Base-by-base conservation (phyloP, 2,113 vertebrate genomes). In the Myrmophylax atrothorax region DNA sequence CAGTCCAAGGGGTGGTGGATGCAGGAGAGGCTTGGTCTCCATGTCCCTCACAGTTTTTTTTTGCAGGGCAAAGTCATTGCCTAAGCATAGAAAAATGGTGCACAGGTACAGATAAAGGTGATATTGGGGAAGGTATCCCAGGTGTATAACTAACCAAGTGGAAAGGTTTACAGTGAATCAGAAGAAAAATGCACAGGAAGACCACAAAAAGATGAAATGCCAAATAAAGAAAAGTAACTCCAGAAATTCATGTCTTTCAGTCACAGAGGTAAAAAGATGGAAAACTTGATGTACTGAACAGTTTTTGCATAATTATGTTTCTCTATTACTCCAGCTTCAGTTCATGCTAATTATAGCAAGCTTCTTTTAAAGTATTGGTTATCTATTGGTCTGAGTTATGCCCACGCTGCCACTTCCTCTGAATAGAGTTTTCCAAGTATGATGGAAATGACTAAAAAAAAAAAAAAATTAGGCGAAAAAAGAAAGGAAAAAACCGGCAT, bases 1-100 rank as follows among this genome's bases (percentile, higher is more conserved):
- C 2, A 0, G 4, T 52, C 24, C 31, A 44, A 9, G 3, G 2
- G 3, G 1, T n/a, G 13, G 10, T 63, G 10, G 35, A 46, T 42
- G 28, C 42, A 47, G 12, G 8, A 28, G 7, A 63, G 3, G 3
- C n/a, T 80, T 84, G 24, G 11, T 40, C 67, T 63, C 5, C 22
- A 29, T 33, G 8, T 44, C 42, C 26, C 28, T 63, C 67, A 66
- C 5, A 33, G 25, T 23, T 16, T 58, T 9, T 9, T 23, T 83
- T 66, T 68, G 10, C 58, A 86, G 37, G 18, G 18, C 8, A 52
- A 77, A 85, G 2, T 24, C 35, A 64, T 37, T 56, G 29, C 17
- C n/a, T 46, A 42, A 60, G n/a, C 31, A 56, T 2, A 62, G 23
- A 55, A 70, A 76, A 84, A n/a, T 12, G 3, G 7, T 29, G 12